Evolutionary conservation across 1,140 invertebrate species (phyloP), one percentile per base, ranked within the genome.

Genomic region (Bombyx mandarina): DNA sequence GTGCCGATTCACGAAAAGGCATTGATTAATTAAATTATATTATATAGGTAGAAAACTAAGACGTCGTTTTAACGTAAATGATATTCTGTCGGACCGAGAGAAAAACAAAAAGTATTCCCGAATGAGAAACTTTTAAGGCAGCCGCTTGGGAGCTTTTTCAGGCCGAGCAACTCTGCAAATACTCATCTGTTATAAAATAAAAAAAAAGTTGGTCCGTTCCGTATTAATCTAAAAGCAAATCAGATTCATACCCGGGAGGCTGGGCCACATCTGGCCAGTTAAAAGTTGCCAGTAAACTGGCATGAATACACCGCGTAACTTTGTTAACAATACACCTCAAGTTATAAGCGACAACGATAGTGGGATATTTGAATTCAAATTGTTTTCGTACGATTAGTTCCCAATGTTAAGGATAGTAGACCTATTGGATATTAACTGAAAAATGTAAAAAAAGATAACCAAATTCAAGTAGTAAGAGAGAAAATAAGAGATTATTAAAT

Each of bases 231-330:
- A 65, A 65, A 69, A 66, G 63, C 68, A 74, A 74, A 73, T 73
- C 71, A 73, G 63, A 73, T 70, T 68, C 63, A 66, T 71, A 62
- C 64, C 56, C 52, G 58, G 42, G 60, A 67, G 61, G 57, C 62
- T 64, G 67, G 61, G 71, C 53, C 75, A 58, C 76, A 79, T 76
- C 76, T 79, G 76, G 76, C 76, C 76, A 79, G 76, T 79, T 79
- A 79, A 78, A 79, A 79, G 67, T 72, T 77, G 72, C 58, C 54
- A 71, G 68, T 71, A 69, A 67, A 76, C 68, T 72, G 69, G 62
- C 65, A 75, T 72, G 74, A 77, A 76, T 75, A 72, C 72, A 73
- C 72, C 67, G 67, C 67, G 65, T 61, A 73, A 77, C 70, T 73
- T 77, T 73, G 72, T 69, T 68, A 72, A 70, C 66, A 67, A 65